Evolutionary conservation across 2,888 invertebrate species (phyloP), one percentile per base, ranked within the genome.

Genomic region (Macropis europaea): DNA sequence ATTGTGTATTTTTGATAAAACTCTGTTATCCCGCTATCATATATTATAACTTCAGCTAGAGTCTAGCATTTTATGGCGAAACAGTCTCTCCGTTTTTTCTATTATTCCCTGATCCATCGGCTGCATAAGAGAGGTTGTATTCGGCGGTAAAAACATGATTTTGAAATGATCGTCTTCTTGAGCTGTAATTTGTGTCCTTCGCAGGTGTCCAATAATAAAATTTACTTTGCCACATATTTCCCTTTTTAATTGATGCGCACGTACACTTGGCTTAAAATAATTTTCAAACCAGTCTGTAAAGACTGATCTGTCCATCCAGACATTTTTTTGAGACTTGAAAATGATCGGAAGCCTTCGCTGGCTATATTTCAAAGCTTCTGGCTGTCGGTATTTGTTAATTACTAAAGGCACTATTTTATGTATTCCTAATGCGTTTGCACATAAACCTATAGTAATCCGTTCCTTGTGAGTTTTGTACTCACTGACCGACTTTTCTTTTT

Each of bases 71-170:
- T 59, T 45, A 26, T 66, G 62, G 19, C 79, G 62, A 17, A 82
- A 42, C 36, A 77, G 32, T 67, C 64, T 66, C 71, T 86, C 84
- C 7, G 78, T 54, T 38, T 73, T 71, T 45, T 75, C 78, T 11
- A 83, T 78, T 9, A 84, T 64, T 4, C 78, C 74, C 52, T 85
- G 84, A 54, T 81, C 73, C 82, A 81, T 85, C 5, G 83, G 82
- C 52, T 84, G 83, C 22, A 84, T 57, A 3, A 82, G 28, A 5
- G 75, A 53, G 3, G 81, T 82, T 1, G 77, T 79, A 59, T 79
- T 80, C 1, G 77, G 74, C 13, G 84, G 79, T n/a, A 84, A 40
- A 53, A 62, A 81, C 19, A 75, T 60, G 3, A 77, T 69, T 48
- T 50, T 59, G 34, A 77, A 77, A 15, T 15, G 1, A 11, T 73